Base-by-base conservation (phyloP, 2,888 invertebrate species). In the Latheticus oryzae region DNA sequence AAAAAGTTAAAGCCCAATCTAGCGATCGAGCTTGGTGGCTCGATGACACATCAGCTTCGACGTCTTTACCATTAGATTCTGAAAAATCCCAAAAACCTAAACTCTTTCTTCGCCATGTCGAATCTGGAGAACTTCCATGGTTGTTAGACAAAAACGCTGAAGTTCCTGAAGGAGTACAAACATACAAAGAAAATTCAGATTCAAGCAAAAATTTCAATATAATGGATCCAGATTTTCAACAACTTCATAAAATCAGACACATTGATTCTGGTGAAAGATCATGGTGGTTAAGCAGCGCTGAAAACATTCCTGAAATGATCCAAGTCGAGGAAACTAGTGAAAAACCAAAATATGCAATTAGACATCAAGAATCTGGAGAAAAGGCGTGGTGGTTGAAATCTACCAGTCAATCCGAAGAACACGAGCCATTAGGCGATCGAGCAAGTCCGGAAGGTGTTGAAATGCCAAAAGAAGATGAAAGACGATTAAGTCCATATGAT, bases 401-500 rank as follows among this genome's bases (percentile, higher is more conserved):
- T 13, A 82, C 80, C 63, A 76, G 85, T 74, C 83, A 86, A 71
- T 85, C 86, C 64, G 85, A 81, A 77, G 86, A 81, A 5, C 81
- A 81, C 2, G 82, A 82, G 8, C 85, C 87, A 1, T 78, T 92
- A 15, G 91, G 91, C 8, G 90, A 89, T 72, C 84, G 92, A 66
- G 86, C 89, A 62, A 91, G 91, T 79, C 92, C 91, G 3, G 90
- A 91, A 79, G 90, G 90, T 23, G 80, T 90, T 28, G 87, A 87
- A 74, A 79, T 77, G 70, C 77, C 79, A 7, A 70, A 76, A 43
- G 76, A 77, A 11, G 74, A 73, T 69, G 67, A 82, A 73, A 69
- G 83, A 66, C 81, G 87, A 38, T 76, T 80, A 30, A 89, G 89
- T 35, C 89, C 89, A 11, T 90, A 90, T 70, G 90, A 90, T 76